Evolutionary conservation across 2,113 vertebrate genomes (phyloP), one percentile per base, ranked within the genome.

Genomic region (Desmodus rotundus): DNA sequence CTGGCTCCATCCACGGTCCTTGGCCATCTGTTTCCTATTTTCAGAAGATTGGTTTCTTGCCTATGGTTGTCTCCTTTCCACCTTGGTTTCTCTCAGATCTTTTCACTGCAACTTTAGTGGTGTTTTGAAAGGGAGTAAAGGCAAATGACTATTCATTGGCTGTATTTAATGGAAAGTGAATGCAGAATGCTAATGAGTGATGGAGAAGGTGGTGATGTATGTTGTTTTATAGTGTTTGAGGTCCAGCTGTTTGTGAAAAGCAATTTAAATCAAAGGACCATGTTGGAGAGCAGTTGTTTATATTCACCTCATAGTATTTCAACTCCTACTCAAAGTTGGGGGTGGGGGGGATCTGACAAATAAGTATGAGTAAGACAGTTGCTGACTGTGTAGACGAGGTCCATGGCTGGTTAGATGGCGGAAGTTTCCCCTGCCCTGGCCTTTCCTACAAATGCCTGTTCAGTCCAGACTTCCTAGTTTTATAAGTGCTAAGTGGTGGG

Each of bases 221-320:
- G 72, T 19, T 36, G 61, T 97, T 96, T 95, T 96, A 96, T 22
- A 90, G 87, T 36, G 0, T 86, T 78, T 65, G 41, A 52, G 76
- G 77, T 90, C 93, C 81, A 80, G 61, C 81, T 96, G n/a, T 93
- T 96, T 65, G 43, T 95, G 94, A 73, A 93, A 94, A 93, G 65
- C 84, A 85, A 63, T 89, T 97, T 96, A 96, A 93, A 93, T 94
- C 61, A 80, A 97, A 97, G 92, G 88, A 67, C 67, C 28, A 11
- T 73, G 68, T 73, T 94, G 88, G 33, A 95, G 67, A 86, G 36
- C 43, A 7, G 26, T 95, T 94, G 89, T 91, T 96, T 94, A 80
- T 94, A 89, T 76, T 95, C 81, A 73, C 65, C 89, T 90, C 36
- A 50, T 80, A 94, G 68, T 92, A 73, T 92, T 96, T 95, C 89